Evolutionary conservation across 1,140 invertebrate genomes (phyloP).

Genomic region (Tetraneura akinire): DNA sequence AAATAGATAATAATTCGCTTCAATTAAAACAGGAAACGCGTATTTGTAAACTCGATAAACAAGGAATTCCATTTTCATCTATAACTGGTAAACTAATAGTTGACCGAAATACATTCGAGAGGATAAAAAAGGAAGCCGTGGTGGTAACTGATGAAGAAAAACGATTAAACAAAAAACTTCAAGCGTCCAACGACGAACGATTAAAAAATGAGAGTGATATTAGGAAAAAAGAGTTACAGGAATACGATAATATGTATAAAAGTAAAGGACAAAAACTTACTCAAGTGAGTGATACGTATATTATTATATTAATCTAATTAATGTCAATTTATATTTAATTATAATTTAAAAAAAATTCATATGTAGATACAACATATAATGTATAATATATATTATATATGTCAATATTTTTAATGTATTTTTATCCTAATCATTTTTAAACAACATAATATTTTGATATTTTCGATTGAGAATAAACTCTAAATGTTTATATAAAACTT

Average conservation of each 20-base stretch:
- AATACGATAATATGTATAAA: conserved; percentile 33
- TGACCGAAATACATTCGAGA: neutral
- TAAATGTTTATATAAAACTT: no score
- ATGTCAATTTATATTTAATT: no score
- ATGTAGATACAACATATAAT: no score
- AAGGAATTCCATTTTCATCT: neutral
- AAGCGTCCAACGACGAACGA: conserved; percentile 37
- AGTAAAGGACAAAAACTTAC: conserved; percentile 50
- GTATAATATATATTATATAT: no score
- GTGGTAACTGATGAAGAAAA: neutral
- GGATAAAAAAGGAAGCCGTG: conserved; percentile 1
- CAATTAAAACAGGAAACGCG: neutral
- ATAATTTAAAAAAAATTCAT: no score
- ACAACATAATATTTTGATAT: no score
- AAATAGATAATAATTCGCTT: neutral
- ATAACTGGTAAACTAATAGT: neutral
- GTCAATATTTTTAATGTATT: no score
- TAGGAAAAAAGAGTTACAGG: conserved; percentile 51
- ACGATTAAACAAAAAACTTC: neutral
- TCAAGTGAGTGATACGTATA: conserved; percentile 46
- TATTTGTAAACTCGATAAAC: neutral
- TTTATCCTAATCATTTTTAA: no score
- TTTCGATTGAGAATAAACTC: no score
- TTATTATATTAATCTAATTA: no score
- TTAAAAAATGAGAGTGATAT: conserved; percentile 36